These are phyloP conservation scores for Eueremaeus valkanovi DNA, from an alignment of 2,888 invertebrate genomes.

Conservation along the genomic window DNA sequence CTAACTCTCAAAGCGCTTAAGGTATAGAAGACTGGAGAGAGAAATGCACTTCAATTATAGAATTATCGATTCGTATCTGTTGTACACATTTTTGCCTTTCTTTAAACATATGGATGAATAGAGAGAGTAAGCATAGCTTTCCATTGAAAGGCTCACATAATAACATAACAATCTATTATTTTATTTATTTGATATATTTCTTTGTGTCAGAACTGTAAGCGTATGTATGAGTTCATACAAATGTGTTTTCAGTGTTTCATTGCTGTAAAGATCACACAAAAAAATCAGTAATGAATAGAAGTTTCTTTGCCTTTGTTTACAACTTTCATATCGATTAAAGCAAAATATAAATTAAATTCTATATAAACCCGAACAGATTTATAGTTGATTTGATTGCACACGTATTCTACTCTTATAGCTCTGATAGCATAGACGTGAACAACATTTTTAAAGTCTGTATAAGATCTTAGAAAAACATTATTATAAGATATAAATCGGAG, in stretches of 20 bases:
- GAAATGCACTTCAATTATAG: conserved; percentile 9
- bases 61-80: neutral
- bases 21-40: neutral
- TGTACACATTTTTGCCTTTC: neutral
- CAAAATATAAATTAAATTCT: neutral
- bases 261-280: neutral
- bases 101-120: neutral
- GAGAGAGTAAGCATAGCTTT: neutral
- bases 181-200: neutral
- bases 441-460: neutral
- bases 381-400: neutral
- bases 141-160: neutral
- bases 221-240: no score
- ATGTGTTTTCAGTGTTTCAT: neutral
- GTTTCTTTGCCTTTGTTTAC: neutral
- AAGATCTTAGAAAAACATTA: neutral
- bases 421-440: neutral
- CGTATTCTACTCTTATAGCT: neutral
- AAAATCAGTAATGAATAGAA: neutral
- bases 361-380: neutral
- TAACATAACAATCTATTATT: neutral
- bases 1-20: conserved; percentile 2
- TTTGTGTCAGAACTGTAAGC: conserved; percentile 1
- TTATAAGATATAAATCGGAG: neutral
- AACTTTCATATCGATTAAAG: neutral